Evolutionary conservation across 2,888 invertebrate genomes (phyloP).

Genomic region (Lepidochitona cinerea): DNA sequence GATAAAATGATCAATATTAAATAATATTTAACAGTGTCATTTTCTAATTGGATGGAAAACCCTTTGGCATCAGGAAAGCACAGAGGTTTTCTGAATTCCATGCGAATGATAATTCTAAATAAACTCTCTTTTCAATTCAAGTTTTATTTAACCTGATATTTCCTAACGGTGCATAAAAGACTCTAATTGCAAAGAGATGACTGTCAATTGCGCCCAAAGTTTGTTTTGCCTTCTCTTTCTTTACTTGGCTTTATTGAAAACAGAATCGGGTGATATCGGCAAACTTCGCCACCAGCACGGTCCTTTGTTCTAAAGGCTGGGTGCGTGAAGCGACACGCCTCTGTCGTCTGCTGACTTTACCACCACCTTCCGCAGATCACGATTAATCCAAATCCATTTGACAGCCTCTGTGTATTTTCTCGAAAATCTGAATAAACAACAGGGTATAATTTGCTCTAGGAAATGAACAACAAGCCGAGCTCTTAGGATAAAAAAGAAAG

Average conservation of each 20-base stretch:
- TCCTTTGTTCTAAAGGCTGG: background rate
- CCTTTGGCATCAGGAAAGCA: too few relatives aligned
- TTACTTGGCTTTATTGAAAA: background rate
- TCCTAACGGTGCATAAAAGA: background rate
- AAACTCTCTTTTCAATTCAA: too few relatives aligned
- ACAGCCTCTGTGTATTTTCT: background rate
- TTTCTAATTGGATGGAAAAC: too few relatives aligned
- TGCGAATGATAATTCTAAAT: too few relatives aligned
- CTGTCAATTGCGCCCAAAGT: background rate
- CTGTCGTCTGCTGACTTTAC: background rate
- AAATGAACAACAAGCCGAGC: background rate
- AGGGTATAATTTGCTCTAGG: background rate
- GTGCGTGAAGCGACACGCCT: background rate
- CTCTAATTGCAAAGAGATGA: background rate
- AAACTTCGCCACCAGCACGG: background rate
- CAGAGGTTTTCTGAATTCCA: too few relatives aligned
- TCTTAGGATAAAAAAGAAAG: background rate
- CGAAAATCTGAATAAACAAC: constrained; percentile 1
- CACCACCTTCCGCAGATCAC: background rate
- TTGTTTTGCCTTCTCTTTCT: background rate
- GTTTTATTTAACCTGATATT: background rate
- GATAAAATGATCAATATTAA: too few relatives aligned
- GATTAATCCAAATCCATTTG: background rate
- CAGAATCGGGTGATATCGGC: background rate
- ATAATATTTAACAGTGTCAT: too few relatives aligned